Base-by-base conservation (phyloP, 2,888 invertebrate genomes). In the Acanthoscelides obtectus region DNA sequence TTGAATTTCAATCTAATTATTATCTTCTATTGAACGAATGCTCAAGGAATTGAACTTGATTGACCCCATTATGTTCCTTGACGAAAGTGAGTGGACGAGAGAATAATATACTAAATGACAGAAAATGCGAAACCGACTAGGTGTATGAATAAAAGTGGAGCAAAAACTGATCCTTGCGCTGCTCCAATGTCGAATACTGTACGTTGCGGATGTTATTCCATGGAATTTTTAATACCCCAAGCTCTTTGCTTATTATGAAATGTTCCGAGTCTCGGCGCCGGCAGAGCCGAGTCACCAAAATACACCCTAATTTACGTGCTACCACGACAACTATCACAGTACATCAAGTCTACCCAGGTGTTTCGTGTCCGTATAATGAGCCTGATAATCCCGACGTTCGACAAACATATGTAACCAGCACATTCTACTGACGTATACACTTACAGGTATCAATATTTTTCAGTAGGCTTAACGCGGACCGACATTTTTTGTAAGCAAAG, bases 361-460 rank as follows among this genome's bases (percentile, higher is more conserved):
- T 80, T 77, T 80, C 80, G 76, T 80, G 77, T 83, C 80, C 72
- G 73, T 70, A 77, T 83, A 83, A 83, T 81, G 81, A 83, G 82
- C 75, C 77, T 77, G 77, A 80, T 81, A 80, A 79, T 76, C 77
- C 73, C 64, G 72, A 71, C 73, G 74, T 76, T 77, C 75, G 76
- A 75, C 75, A 76, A 76, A 77, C 78, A 78, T 74, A 74, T 78
- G 78, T 77, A 78, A 73, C 78, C 76, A 75, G 73, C 45, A 75
- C 66, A 72, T 71, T 65, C 72, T 65, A 71, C 68, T 71, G 71
- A 71, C 71, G 45, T 45, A 45, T 45, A 45, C 3, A 45, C 45
- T 45, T 12, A 45, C 25, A 45, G 45, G 45, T 45, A 45, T 45
- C 45, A 45, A 45, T 45, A 45, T 45, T 45, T 45, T 45, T 45